These are phyloP conservation scores for Phorcus lineatus DNA, from an alignment of 2,888 invertebrate genomes.

Conservation along the genomic window DNA sequence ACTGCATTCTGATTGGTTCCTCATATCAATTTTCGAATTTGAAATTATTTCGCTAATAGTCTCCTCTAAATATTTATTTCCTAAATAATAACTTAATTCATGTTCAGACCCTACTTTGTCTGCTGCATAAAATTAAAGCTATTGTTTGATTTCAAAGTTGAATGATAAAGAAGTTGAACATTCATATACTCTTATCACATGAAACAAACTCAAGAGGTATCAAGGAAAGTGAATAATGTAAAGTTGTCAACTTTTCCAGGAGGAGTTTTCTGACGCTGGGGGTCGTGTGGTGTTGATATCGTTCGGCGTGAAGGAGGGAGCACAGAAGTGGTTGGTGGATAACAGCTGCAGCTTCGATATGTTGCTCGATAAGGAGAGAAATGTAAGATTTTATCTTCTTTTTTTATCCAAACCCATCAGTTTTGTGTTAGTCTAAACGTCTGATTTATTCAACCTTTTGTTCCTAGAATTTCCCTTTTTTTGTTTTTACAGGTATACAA, in stretches of 20 bases:
- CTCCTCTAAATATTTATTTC: no score
- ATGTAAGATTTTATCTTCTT: slow-evolving; percentile 44
- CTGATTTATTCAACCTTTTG: neutral
- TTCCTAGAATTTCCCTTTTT: neutral
- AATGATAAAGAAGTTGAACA: no score
- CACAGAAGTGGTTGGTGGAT: slow-evolving; percentile 63
- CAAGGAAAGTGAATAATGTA: neutral
- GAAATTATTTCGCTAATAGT: no score
- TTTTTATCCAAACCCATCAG: neutral
- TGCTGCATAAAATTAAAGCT: no score
- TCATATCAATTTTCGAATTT: no score
- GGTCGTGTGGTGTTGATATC: slow-evolving; percentile 61
- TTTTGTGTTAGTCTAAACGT: neutral
- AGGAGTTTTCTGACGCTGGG: slow-evolving; percentile 45
- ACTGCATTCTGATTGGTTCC: no score
- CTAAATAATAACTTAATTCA: no score
- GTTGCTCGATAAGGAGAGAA: slow-evolving; percentile 61
- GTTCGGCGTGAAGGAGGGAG: slow-evolving; percentile 65
- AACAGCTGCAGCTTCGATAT: slow-evolving; percentile 62
- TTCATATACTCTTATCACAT: no score
- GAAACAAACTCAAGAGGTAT: no score
- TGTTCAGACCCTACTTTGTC: no score
- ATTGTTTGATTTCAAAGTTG: no score
- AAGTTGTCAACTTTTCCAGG: slow-evolving; percentile 36
- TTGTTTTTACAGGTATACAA: slow-evolving; percentile 56